Evolutionary conservation across 2,113 vertebrate species (phyloP).

Genomic region (Cheilinus undulatus): DNA sequence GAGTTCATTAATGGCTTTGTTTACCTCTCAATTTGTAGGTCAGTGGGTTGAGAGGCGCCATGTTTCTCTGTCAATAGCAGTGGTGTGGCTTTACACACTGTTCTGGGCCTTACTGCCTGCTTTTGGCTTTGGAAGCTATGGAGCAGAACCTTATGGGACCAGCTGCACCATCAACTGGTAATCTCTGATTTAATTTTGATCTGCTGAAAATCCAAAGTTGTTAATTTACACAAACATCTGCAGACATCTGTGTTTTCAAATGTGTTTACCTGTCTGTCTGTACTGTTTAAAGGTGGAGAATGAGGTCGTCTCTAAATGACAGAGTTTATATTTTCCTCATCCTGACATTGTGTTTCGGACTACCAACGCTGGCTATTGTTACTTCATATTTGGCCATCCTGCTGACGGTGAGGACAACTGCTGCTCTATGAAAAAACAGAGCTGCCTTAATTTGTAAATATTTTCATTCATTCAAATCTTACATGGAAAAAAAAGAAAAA

Average conservation of each 20-base stretch:
- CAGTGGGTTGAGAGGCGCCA: slow-evolving; percentile 70
- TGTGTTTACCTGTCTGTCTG: not conserved
- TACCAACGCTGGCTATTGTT: slow-evolving; percentile 59
- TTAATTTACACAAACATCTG: not conserved
- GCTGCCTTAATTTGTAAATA: not conserved
- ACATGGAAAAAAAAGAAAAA: too few relatives aligned
- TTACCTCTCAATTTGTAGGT: slow-evolving; percentile 45
- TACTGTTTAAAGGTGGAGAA: slow-evolving; percentile 62
- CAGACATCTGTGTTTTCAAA: not conserved
- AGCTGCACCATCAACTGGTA: slow-evolving; percentile 77
- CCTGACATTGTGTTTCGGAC: slow-evolving; percentile 57
- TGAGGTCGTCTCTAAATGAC: slow-evolving; percentile 52
- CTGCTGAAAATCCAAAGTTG: not conserved
- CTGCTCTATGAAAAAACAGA: not conserved
- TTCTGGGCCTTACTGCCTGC: slow-evolving; percentile 68
- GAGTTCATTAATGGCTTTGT: not conserved
- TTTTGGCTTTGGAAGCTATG: slow-evolving; percentile 72
- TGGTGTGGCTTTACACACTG: slow-evolving; percentile 62
- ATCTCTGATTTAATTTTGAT: not conserved
- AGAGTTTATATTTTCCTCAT: slow-evolving; percentile 64
- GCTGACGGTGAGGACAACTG: slow-evolving; percentile 53
- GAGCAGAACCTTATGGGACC: slow-evolving; percentile 70
- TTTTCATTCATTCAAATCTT: not conserved
- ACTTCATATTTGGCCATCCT: slow-evolving; percentile 65
- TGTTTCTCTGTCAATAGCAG: slow-evolving; percentile 39